Conservation (phyloP, 2,113 vertebrate species). For the Smithornis capensis region DNA sequence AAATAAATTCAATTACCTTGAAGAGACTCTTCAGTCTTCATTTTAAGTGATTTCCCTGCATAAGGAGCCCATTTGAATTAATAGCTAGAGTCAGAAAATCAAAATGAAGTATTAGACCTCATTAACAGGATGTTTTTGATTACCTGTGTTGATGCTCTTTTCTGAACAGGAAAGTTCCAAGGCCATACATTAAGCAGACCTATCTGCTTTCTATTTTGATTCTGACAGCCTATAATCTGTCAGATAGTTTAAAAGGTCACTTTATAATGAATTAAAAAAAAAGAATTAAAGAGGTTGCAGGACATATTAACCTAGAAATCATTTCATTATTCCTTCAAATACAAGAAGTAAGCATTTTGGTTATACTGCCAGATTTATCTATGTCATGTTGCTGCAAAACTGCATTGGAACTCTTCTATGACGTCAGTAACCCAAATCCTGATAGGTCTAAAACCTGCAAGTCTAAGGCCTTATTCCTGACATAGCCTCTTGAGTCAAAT, state of each 20-base stretch:
- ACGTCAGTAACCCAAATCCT: not conserved
- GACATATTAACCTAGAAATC: not conserved
- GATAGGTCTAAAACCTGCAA: not conserved
- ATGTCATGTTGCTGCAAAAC: not conserved
- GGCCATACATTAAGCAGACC: not conserved
- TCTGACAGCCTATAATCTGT: not conserved
- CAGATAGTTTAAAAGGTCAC: not conserved
- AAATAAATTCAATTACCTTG: not conserved
- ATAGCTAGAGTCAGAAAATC: slow-evolving; percentile 1
- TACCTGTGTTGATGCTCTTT: not conserved
- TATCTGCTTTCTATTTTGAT: not conserved
- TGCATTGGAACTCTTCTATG: not conserved
- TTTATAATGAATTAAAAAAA: not conserved
- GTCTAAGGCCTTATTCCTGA: not conserved
- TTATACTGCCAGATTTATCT: not conserved
- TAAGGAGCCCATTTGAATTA: slow-evolving; percentile 10
- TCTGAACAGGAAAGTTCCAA: not conserved
- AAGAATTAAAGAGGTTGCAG: not conserved
- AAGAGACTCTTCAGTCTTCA: not conserved
- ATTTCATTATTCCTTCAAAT: not conserved
- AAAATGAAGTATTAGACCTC: not conserved
- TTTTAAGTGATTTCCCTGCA: not conserved
- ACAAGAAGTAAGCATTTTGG: not conserved
- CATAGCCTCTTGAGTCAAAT: not conserved
- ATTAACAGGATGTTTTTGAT: not conserved